Base-by-base conservation (phyloP, 2,888 invertebrate genomes). In the Lasioglossum leucozonium region DNA sequence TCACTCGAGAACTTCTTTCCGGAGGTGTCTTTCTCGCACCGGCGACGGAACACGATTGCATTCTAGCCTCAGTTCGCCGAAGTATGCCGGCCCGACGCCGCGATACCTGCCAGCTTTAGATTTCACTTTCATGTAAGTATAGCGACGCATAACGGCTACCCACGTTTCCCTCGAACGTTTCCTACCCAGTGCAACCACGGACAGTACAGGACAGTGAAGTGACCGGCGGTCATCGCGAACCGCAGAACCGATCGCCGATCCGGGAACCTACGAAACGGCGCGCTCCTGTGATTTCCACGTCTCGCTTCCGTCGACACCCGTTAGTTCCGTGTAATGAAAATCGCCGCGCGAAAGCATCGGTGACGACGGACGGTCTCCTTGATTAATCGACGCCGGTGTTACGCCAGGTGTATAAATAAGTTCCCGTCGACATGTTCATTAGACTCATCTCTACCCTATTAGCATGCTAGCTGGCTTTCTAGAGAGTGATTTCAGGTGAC, bases 1-100 rank as follows among this genome's bases (percentile, higher is more conserved):
- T 95, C 95, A 95, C 95, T 94, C 92, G 84, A 92, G 92, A 93
- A 93, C 92, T 92, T 92, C 92, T 92, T 93, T 91, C 90, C 90
- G 91, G 91, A 92, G 74, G 69, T 55, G 55, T 91, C 92, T 92
- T 92, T 92, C 91, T 88, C 87, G 83, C 85, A 78, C 84, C 74
- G 77, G 18, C 74, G 75, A 16, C 67, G 76, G 79, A 82, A 88
- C 81, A 65, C 78, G 80, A 69, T 76, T 80, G 51, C 85, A 77
- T 83, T 87, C 55, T 67, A 47, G 80, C 58, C 62, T 84, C 83
- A 87, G 90, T 87, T 65, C 75, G 79, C 72, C 37, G 67, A 22
- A 82, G 76, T 79, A 85, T 40, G 47, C 76, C 79, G 58, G 51
- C 67, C n/a, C 72, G 67, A 62, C 78, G 76, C 51, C 40, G 58